Evolutionary conservation across 2,113 vertebrate genomes (phyloP), one percentile per base, ranked within the genome.

Genomic region (Mesoclemmys tuberculata): DNA sequence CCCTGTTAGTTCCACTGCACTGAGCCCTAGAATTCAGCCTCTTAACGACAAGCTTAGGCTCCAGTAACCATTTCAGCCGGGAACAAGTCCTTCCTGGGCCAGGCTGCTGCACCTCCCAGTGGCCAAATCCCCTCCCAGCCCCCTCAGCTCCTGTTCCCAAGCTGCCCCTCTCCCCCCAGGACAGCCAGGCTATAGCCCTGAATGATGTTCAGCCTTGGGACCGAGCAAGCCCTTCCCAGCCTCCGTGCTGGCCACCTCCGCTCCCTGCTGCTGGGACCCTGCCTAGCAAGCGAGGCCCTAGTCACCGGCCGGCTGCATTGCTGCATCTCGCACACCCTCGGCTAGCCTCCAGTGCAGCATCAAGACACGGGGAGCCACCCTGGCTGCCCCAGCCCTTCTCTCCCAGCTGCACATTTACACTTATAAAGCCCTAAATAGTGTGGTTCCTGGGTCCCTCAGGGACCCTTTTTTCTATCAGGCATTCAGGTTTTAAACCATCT

Each of bases 1-100:
- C 87, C 27, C 95, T 90, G 90, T 98, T 97, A 97, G 93, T 98
- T 98, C 96, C 97, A 97, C 95, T 96, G 91, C 95, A 95, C 90
- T 16, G 90, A 98, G 92, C 94, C 46, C n/a, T 86, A 21, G 38
- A 85, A 55, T 19, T 41, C 82, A 54, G 78, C 74, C 51, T 84
- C 96, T 88, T 84, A 51, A 38, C 12, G n/a, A 83, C 4, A 27
- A 78, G 94, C 0, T 29, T 77, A 0, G 77, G 13, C 94, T 93
- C 89, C 92, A 56, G 93, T 97, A 97, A 97, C 96, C 79, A 24
- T 95, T 98, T 97, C 95, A 1, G 93, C 90, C 21, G 80, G 83
- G 68, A 19, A 48, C 21, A 24, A 80, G 52, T 7, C 51, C 13
- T 46, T 5, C 46, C 46, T 46, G 46, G 46, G 46, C 8, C 46